Base-by-base conservation (phyloP, 2,797 vertebrate species). In the Catamblyrhynchus diadema region DNA sequence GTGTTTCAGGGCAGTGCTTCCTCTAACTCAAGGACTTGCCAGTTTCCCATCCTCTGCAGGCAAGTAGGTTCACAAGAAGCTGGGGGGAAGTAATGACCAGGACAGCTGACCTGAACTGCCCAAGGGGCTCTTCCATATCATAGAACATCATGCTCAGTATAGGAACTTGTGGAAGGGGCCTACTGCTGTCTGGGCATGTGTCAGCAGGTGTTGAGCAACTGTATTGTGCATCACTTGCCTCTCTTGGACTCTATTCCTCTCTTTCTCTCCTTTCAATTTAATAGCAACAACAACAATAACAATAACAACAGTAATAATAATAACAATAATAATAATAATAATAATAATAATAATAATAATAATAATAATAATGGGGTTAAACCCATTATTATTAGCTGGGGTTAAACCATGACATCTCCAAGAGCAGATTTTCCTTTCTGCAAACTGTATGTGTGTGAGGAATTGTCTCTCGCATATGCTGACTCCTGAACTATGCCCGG, bases 381-480 rank as follows among this genome's bases (percentile, higher is more conserved):
- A 14, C 47, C 47, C 47, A 25, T 25, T 48, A 48, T 48, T 48
- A 48, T 25, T 25, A 48, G 18, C 18, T 45, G 25, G 18, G 10
- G 39, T 65, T 78, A 47, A 71, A 35, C 25, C 18, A 35, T 4
- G 8, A 17, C 25, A 65, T 16, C n/a, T 71, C 39, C 44, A 22
- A 59, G 54, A 45, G 27, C 10, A 47, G 14, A 72, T 28, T 57
- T 71, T n/a, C 14, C 15, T 50, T 20, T 18, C 44, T 56, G 30
- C 23, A 53, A 85, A 33, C 25, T 41, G 7, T 8, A 5, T 2
- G 2, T 2, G 0, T 37, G 22, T 6, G 16, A 1, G 14, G 12
- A 24, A n/a, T 21, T 6, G 6, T 57, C 11, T 21, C 17, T 39
- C 4, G 0, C 8, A 4, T 3, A 1, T 39, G 9, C 37, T 6